A percentile compares a stretch with the other conserved stretches of the same genome.
These are phyloP conservation scores for Labeo catla DNA, from an alignment of 2,113 vertebrate genomes.

Conservation along the genomic window DNA sequence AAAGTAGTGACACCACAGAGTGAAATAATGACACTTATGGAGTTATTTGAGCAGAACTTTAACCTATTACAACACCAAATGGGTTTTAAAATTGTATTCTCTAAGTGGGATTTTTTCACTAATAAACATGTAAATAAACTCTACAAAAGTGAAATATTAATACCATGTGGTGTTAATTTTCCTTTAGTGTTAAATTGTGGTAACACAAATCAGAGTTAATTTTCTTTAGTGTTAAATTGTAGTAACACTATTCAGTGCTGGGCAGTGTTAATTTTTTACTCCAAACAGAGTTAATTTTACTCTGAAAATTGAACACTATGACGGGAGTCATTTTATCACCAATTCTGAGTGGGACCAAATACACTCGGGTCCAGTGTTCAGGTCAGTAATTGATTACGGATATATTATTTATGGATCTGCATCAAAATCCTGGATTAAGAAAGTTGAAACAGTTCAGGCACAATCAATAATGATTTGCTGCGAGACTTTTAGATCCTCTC, in stretches of 20 bases:
- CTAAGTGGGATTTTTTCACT: neutral
- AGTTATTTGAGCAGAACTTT: neutral
- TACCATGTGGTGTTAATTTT: neutral
- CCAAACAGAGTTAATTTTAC: neutral
- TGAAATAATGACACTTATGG: neutral
- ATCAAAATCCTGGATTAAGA: no score
- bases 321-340: neutral
- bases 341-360: conserved; percentile 5
- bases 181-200: neutral
- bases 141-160: neutral
- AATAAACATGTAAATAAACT: neutral
- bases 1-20: neutral
- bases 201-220: neutral
- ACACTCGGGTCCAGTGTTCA: neutral
- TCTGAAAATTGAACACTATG: conserved; percentile 20
- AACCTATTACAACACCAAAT: neutral
- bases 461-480: no score
- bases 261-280: conserved; percentile 23
- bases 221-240: neutral
- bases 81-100: neutral
- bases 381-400: no score
- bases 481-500: no score
- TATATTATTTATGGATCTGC: no score
- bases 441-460: no score
- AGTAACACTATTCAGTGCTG: conserved; percentile 29